Evolutionary conservation across 2,888 invertebrate species (phyloP), one percentile per base, ranked within the genome.

Genomic region (Elmis aenea): DNA sequence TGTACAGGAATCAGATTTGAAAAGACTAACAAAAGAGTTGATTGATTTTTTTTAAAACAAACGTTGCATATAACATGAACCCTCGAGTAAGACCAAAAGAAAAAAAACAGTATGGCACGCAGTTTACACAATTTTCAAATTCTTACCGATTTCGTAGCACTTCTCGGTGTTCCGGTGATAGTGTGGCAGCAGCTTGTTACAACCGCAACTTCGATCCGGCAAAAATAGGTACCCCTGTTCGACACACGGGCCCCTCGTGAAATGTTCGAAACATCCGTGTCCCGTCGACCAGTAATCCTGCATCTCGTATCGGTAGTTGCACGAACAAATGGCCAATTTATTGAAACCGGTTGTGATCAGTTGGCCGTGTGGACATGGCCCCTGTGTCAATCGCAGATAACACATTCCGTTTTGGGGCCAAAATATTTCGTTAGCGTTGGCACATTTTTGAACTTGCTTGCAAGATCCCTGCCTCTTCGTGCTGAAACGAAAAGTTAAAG

Each of bases 361-460:
- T 39, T 84, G 77, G 0, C 89, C 89, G 45, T 78, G 76, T 2
- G 79, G 74, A 59, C 89, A 89, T 0, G 88, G 88, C 0, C 89
- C 89, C 60, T 77, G 78, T 1, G 78, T 80, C 36, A 79, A 71
- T 42, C 74, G 70, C 43, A 77, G 74, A 67, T 88, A 86, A 63
- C 90, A 90, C 49, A 79, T 78, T 15, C 77, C 79, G 48, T 84
- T 83, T 31, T 75, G 74, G 0, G 89, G 85, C 87, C 87, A 89
- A 64, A 77, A 86, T 26, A 85, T 62, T 65, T 83, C 75, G 45
- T 76, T 76, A 30, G 74, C 72, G 34, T 77, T 75, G 0, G 74
- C 67, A 50, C 88, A 89, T 5, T 71, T 66, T 55, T 77, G 75
- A 1, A 81, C 76, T 25, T 75, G 72, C 54, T 78, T 75, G 61